Percentiles rank a stretch among this genome's conserved stretches.
Conservation (phyloP, 1,140 invertebrate genomes). For the Amphibalanus amphitrite region DNA sequence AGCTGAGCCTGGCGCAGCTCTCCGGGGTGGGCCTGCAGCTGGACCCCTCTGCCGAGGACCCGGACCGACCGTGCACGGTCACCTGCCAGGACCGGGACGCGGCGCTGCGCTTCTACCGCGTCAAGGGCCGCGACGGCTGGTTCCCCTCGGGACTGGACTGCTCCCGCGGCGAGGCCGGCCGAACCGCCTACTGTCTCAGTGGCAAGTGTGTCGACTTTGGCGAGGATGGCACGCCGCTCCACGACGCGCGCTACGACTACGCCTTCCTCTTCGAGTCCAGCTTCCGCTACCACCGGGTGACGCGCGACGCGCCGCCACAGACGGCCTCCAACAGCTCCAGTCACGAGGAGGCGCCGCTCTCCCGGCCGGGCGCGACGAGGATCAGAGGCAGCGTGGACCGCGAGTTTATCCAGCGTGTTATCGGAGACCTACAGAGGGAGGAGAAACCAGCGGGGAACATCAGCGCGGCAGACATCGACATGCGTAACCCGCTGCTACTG, state of each 20-base stretch:
- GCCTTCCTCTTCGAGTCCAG: not conserved
- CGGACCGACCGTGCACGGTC: conserved; percentile 51
- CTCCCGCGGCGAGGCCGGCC: conserved; percentile 34
- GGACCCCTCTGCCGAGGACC: conserved; percentile 41
- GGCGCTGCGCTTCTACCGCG: conserved; percentile 53
- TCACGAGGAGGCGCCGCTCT: no score
- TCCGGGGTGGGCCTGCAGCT: conserved; percentile 62
- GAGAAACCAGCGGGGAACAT: not conserved
- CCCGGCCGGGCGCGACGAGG: no score
- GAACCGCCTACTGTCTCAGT: conserved; percentile 47
- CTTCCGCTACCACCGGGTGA: not conserved
- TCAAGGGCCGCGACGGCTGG: conserved; percentile 57
- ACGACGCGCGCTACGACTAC: not conserved
- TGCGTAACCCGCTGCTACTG: not conserved
- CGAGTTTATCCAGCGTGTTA: not conserved
- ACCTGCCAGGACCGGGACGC: conserved; percentile 57
- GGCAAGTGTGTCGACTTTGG: conserved; percentile 41
- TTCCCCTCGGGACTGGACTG: conserved; percentile 59
- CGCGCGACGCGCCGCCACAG: not conserved
- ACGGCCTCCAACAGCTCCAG: no score
- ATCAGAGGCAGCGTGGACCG: not conserved
- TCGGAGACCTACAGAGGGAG: not conserved
- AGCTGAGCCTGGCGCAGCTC: conserved; percentile 45
- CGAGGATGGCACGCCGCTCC: not conserved
- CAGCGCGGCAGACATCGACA: not conserved